Conservation (phyloP, 2,113 vertebrate genomes). For the Oceanites oceanicus region DNA sequence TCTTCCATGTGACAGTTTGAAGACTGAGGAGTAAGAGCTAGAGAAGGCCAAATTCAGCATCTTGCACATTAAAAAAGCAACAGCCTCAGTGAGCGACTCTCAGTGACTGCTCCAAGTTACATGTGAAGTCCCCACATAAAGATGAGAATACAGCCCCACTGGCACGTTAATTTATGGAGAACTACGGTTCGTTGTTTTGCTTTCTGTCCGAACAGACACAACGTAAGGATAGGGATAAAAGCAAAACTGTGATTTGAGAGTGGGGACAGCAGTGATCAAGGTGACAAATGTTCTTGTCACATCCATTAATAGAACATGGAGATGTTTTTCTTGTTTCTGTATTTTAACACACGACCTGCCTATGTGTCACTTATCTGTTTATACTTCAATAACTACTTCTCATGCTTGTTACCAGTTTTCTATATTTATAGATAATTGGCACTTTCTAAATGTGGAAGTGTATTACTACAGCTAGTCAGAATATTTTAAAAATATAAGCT, state of each 20-base stretch:
- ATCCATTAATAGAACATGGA: neutral
- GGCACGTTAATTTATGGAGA: neutral
- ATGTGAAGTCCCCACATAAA: neutral
- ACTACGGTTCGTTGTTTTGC: neutral
- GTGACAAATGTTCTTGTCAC: neutral
- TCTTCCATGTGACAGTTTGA: neutral
- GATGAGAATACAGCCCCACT: neutral
- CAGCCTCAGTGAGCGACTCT: neutral
- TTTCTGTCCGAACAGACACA: neutral
- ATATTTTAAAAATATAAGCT: neutral
- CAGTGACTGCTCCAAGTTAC: neutral
- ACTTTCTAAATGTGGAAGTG: neutral
- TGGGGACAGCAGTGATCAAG: neutral
- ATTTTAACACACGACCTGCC: neutral
- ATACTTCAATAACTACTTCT: neutral
- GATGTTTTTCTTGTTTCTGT: neutral
- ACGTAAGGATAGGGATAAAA: neutral
- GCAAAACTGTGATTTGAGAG: neutral
- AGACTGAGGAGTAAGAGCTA: neutral
- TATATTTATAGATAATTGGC: neutral
- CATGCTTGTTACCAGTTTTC: neutral
- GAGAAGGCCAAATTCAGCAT: neutral
- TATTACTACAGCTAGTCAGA: neutral
- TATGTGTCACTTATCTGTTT: neutral
- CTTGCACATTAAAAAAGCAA: neutral